phyloP scores from a whole-genome alignment of 2,113 vertebrate genomes.

The Dendrocopos noguchii region DNA sequence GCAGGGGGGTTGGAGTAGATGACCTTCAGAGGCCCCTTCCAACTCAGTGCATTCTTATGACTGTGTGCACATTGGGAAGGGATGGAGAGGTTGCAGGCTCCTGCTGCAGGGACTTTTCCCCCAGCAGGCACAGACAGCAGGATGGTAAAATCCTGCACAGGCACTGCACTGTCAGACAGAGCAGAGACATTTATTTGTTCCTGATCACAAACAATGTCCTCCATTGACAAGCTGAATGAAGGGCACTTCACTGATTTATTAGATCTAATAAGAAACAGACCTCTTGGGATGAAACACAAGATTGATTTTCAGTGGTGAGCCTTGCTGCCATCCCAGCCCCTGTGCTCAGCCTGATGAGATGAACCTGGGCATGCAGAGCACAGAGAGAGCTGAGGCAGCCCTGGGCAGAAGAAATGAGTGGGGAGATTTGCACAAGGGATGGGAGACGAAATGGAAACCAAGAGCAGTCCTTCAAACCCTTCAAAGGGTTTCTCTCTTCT shows the following conservation, averaged over 20 bases:
- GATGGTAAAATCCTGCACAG: not conserved
- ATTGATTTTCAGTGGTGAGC: slow-evolving; percentile 65
- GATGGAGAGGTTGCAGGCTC: not conserved
- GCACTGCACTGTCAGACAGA: not conserved
- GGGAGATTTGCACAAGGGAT: not conserved
- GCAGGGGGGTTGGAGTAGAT: too few species aligned
- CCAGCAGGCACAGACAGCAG: not conserved
- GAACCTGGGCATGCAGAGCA: not conserved
- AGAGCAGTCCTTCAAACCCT: too few species aligned
- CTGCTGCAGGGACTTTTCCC: not conserved
- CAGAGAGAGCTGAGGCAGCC: not conserved
- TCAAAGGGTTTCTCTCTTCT: too few species aligned
- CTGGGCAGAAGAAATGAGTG: not conserved
- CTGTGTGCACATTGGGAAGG: not conserved
- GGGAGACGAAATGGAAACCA: not conserved
- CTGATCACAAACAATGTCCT: slow-evolving; percentile 66
- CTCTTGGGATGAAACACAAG: slow-evolving; percentile 66
- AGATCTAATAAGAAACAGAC: slow-evolving; percentile 68
- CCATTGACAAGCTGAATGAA: slow-evolving; percentile 70
- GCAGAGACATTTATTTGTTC: slow-evolving; percentile 68
- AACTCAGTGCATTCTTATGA: too few species aligned
- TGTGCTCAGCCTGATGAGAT: slow-evolving; percentile 9
- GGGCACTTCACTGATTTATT: slow-evolving; percentile 74
- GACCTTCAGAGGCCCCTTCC: too few species aligned
- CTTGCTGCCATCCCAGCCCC: not conserved